Evolutionary conservation across 2,113 vertebrate genomes (phyloP), one percentile per base, ranked within the genome.

Genomic region (Tragelaphus strepsiceros): DNA sequence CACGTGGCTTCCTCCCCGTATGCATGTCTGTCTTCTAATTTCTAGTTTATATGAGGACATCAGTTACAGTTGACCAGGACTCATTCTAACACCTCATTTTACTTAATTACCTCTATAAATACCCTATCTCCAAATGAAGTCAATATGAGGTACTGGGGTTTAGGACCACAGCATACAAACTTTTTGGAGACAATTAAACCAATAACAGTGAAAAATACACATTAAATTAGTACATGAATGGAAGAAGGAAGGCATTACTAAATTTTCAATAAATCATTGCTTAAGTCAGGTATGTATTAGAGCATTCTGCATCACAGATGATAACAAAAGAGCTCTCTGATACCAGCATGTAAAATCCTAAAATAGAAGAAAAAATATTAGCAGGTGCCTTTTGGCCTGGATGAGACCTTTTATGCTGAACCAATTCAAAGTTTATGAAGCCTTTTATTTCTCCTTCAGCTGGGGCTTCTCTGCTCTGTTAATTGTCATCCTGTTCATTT

Each of bases 401-500:
- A 81, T 88, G 21, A 51, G 84, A 85, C 9, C 24, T 97, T 88
- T 97, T 71, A 21, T 35, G 87, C 51, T 32, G n/a, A 5, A 67
- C 0, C 28, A 64, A 93, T 94, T 35, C 28, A 54, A 92, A 39
- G 93, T 43, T 0, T 3, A 54, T 43, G n/a, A 90, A 93, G 86
- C 89, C 39, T 96, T 96, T 15, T 49, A 39, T 91, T 94, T 74
- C n/a, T 98, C 61, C 87, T 61, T 88, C 78, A 85, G 26, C 93
- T 84, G 35, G 28, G 32, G 5, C 49, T 62, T 49, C 35, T 74
- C 90, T 39, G 67, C 21, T 89, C 78, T 32, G 58, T 88, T 94
- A 74, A 78, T 80, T 98, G 98, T 95, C 88, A 51, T 43, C 59
- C 30, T 90, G 17, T 9, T 97, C 61, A n/a, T 94, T 97, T 95